These are phyloP conservation scores for Crotalus tigris DNA, from an alignment of 2,113 vertebrate genomes.

Conservation along the genomic window DNA sequence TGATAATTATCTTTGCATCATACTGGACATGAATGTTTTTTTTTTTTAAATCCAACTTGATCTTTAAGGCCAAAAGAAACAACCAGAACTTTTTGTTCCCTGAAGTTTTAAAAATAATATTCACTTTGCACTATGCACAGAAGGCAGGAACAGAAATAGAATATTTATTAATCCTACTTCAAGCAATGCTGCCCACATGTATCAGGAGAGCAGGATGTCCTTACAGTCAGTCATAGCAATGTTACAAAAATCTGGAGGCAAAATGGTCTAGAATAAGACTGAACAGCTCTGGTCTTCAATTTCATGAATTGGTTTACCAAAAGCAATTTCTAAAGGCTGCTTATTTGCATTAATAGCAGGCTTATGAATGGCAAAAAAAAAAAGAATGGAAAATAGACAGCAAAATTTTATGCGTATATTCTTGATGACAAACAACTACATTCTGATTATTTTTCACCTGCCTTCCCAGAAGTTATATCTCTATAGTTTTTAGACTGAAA, in stretches of 20 bases:
- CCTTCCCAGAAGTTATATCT: background rate
- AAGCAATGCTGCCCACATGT: background rate
- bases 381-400: background rate
- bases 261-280: background rate
- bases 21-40: background rate
- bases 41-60: background rate
- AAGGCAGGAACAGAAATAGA: background rate
- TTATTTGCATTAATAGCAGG: background rate
- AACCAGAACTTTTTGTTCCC: background rate
- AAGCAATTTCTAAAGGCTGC: background rate
- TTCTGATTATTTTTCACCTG: background rate
- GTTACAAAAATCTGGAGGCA: background rate
- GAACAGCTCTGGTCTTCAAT: background rate
- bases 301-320: background rate
- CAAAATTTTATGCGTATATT: background rate
- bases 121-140: background rate
- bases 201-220: background rate
- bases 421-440: background rate
- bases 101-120: background rate
- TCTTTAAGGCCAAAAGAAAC: background rate
- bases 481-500: background rate
- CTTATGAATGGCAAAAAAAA: background rate
- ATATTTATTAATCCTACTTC: background rate
- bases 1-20: rapidly evolving
- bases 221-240: background rate